Percentiles rank a stretch among this genome's conserved stretches.
Conservation (phyloP, 2,888 invertebrate species). For the Melikaiella ostensackeni region DNA sequence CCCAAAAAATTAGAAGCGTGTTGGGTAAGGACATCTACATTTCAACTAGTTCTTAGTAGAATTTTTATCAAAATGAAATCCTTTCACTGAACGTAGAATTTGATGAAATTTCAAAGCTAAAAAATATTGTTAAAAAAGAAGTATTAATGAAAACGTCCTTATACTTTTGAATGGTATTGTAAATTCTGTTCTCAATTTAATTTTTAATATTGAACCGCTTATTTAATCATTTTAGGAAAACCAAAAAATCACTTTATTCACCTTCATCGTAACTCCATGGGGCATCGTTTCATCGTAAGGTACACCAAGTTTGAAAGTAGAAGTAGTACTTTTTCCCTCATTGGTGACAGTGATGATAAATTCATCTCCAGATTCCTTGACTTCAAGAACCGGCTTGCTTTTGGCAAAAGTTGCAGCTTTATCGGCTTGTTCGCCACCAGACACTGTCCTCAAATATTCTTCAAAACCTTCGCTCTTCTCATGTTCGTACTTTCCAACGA, state of each 20-base stretch:
- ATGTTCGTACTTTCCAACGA: constrained; percentile 72
- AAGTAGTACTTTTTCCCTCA: constrained; percentile 64
- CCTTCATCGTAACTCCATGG: constrained; percentile 69
- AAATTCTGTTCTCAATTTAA: background rate
- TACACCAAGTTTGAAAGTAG: constrained; percentile 71
- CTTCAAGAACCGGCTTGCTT: constrained; percentile 69
- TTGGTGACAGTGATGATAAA: constrained; percentile 69
- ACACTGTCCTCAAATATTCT: constrained; percentile 70
- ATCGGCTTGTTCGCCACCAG: constrained; percentile 59
- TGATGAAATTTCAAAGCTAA: background rate
- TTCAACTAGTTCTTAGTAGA: too few relatives aligned
- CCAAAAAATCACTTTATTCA: constrained; percentile 50
- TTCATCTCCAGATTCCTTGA: constrained; percentile 65
- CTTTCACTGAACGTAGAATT: background rate
- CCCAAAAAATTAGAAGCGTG: too few relatives aligned
- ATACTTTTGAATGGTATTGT: background rate
- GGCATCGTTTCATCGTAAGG: constrained; percentile 73
- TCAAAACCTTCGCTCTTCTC: constrained; percentile 72
- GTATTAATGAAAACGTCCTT: too few relatives aligned
- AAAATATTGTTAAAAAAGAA: too few relatives aligned
- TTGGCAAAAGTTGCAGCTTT: constrained; percentile 62
- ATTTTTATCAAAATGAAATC: background rate
- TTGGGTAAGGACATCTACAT: too few relatives aligned
- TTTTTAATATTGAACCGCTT: background rate
- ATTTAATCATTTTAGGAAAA: background rate